Percentiles rank a stretch among this genome's conserved stretches.
Conservation (phyloP, 2,113 vertebrate species). For the Anolis carolinensis region DNA sequence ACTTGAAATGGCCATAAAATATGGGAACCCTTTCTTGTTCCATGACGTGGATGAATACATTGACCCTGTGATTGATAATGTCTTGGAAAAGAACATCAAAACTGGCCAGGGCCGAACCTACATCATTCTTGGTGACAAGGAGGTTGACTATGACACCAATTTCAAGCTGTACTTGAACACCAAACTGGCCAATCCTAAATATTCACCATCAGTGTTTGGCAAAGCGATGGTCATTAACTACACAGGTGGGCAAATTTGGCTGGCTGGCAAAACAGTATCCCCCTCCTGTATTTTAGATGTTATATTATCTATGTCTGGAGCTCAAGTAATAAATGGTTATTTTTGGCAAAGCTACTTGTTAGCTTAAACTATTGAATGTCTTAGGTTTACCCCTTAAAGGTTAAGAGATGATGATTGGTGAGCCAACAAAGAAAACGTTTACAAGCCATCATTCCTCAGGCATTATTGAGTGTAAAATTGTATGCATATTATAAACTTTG, state of each 20-base stretch:
- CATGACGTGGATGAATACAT: constrained; percentile 95
- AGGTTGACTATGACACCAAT: constrained; percentile 91
- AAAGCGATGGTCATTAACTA: constrained; percentile 98
- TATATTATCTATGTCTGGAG: neutral
- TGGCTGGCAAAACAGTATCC: neutral
- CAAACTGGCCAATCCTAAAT: constrained; percentile 91
- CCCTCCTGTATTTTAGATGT: neutral
- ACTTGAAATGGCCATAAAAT: constrained; percentile 93
- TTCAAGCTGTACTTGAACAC: constrained; percentile 95
- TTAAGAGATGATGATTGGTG: too few relatives aligned
- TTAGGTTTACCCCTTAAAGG: too few relatives aligned
- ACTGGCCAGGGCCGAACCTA: constrained; percentile 83
- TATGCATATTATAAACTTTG: neutral
- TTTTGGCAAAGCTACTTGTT: too few relatives aligned
- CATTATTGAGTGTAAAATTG: neutral
- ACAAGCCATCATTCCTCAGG: too few relatives aligned
- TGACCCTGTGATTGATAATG: constrained; percentile 93
- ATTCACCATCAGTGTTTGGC: constrained; percentile 91
- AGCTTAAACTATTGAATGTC: too few relatives aligned
- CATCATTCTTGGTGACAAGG: constrained; percentile 90
- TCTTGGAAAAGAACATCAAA: constrained; percentile 91
- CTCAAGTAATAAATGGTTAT: neutral
- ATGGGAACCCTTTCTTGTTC: constrained; percentile 92
- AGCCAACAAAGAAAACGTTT: too few relatives aligned
- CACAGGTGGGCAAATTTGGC: constrained; percentile 79